These are phyloP conservation scores for Schlechtendalia chinensis DNA, from an alignment of 1,140 invertebrate genomes.

Conservation along the genomic window DNA sequence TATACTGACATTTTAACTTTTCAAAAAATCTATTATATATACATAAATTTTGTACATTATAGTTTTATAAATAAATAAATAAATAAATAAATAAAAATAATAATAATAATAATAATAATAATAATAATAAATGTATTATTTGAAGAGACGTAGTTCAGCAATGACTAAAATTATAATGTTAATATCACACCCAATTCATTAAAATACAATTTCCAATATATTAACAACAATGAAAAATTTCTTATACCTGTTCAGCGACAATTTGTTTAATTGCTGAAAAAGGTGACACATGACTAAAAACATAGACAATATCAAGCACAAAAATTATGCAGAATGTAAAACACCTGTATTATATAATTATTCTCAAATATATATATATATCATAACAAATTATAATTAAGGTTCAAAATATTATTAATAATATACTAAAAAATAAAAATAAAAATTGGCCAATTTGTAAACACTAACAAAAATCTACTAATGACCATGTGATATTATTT, in stretches of 20 bases:
- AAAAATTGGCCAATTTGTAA: slow-evolving; percentile 39
- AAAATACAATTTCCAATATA: not conserved
- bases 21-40: not conserved
- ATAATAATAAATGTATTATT: too few species aligned
- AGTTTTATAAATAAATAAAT: too few species aligned
- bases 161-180: too few species aligned
- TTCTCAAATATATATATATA: slow-evolving; percentile 41
- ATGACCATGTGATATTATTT: slow-evolving; percentile 39
- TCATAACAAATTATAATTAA: slow-evolving; percentile 49
- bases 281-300: not conserved
- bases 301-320: slow-evolving; percentile 5
- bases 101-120: too few species aligned
- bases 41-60: too few species aligned
- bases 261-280: slow-evolving; percentile 9
- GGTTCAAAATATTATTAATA: slow-evolving; percentile 39
- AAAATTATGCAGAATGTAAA: slow-evolving; percentile 43
- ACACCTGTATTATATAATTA: slow-evolving; percentile 48
- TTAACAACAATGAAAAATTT: slow-evolving; percentile 10
- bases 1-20: not conserved
- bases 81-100: too few species aligned
- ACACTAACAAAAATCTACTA: slow-evolving; percentile 14
- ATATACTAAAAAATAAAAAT: slow-evolving; percentile 47
- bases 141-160: too few species aligned
- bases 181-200: not conserved
- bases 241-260: not conserved